Base-by-base conservation (phyloP, 2,888 invertebrate species). In the Tuberolachnus salignus region DNA sequence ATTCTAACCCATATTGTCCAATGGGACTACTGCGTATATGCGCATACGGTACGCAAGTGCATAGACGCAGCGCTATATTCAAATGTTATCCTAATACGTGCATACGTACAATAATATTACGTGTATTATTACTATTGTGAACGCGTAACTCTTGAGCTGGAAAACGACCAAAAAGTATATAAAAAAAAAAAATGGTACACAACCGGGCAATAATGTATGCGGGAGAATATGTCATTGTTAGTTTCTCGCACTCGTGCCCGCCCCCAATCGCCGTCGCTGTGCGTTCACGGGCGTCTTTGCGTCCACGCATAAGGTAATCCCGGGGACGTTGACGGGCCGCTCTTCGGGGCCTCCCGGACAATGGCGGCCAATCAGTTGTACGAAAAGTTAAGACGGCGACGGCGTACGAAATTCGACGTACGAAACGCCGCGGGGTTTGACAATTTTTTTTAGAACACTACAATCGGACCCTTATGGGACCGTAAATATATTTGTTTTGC, bases 311-410 rank as follows among this genome's bases (percentile, higher is more conserved):
- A 78, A 67, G 67, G 78, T 75, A 67, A 67, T 67, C 67, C 67
- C 34, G 6, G 3, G n/a, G 21, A 59, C 23, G 42, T 34, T 61
- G 64, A 66, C 49, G 34, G 57, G 55, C 55, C 49, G 34, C 57
- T 46, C 55, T 49, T 19, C 34, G 34, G 61, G 72, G 49, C 14
- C 6, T 61, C 13, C 10, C 53, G 34, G 78, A 78, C 78, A 78
- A 78, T 78, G 78, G 78, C 78, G 49, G 78, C 75, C 75, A 75
- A 75, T 75, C 75, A 75, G 75, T 46, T 26, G 26, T 21, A 19
- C 26, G 4, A 26, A 34, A 34, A 26, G 49, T 21, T 55, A 66
- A 53, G 23, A 13, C 57, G n/a, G 14, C 49, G 72, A 19, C 61
- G 74, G 13, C 74, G 64, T n/a, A n/a, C n/a, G n/a, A n/a, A n/a